Conservation (phyloP, 1,140 invertebrate species). For the Bombus waltoni region DNA sequence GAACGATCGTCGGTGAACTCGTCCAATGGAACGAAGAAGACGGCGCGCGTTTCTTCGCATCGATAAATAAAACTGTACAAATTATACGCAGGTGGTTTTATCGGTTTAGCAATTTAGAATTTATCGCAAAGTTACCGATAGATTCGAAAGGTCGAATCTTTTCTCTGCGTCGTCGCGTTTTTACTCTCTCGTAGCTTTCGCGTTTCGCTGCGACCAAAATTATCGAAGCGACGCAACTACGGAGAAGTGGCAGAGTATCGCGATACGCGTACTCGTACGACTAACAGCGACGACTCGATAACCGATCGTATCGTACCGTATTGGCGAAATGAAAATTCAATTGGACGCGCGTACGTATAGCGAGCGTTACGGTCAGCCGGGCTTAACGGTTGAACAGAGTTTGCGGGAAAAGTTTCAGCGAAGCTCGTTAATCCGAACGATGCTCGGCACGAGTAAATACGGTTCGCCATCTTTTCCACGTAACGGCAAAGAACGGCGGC, state of each 20-base stretch:
- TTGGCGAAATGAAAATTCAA: neutral
- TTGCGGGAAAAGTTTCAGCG: conserved; percentile 12
- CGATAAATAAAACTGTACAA: too few relatives aligned
- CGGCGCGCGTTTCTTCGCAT: neutral
- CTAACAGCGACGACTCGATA: too few relatives aligned
- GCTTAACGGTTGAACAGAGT: neutral
- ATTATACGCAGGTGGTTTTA: too few relatives aligned
- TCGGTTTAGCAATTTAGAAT: too few relatives aligned
- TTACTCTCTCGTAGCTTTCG: accelerated
- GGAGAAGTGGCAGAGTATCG: too few relatives aligned
- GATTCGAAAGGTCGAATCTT: too few relatives aligned
- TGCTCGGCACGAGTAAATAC: conserved; percentile 18
- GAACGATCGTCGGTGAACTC: neutral
- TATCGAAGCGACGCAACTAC: too few relatives aligned
- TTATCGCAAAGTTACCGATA: too few relatives aligned
- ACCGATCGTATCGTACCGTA: too few relatives aligned
- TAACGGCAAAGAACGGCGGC: neutral
- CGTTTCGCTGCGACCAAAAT: too few relatives aligned
- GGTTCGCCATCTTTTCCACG: conserved; percentile 4
- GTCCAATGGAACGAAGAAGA: neutral
- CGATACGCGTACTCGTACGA: too few relatives aligned
- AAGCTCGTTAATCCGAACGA: conserved; percentile 43
- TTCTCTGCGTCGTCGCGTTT: too few relatives aligned
- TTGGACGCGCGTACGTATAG: neutral
- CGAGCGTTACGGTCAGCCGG: neutral